A percentile compares a stretch with the other conserved stretches of the same genome.
phyloP scores from a whole-genome alignment of 2,888 invertebrate species.

The Glyphotaelius pellucidus region DNA sequence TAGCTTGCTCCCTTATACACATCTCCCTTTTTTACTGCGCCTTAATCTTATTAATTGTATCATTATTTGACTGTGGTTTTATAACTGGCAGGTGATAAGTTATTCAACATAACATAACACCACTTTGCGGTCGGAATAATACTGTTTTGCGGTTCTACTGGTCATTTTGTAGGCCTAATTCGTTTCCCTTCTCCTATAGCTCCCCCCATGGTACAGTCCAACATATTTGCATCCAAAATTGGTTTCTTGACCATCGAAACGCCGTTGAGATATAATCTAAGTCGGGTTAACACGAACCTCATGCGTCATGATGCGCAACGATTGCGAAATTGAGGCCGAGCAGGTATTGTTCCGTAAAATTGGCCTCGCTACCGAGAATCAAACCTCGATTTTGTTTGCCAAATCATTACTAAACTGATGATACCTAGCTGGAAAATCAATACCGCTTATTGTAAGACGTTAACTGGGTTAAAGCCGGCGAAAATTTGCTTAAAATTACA shows the following conservation, averaged over 20 bases:
- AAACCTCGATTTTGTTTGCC: background rate
- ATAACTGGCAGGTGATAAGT: background rate
- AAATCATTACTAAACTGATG: background rate
- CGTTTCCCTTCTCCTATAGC: background rate
- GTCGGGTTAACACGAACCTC: background rate
- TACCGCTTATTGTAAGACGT: background rate
- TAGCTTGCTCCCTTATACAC: no score
- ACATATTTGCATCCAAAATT: slow-evolving; percentile 7
- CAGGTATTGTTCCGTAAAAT: background rate
- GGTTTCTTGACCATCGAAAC: background rate
- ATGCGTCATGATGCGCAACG: slow-evolving; percentile 14
- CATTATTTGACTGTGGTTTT: background rate
- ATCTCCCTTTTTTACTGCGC: no score
- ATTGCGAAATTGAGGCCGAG: background rate
- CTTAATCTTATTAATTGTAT: background rate
- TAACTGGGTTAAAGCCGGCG: background rate
- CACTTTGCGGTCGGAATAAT: background rate
- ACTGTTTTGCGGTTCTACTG: background rate
- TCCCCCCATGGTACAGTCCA: no score
- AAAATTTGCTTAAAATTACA: background rate
- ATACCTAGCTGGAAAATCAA: background rate
- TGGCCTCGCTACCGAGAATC: background rate
- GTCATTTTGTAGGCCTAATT: background rate
- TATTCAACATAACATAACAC: background rate
- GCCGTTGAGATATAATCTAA: background rate